A percentile compares a stretch with the other conserved stretches of the same genome.
phyloP scores from a whole-genome alignment of 2,888 invertebrate species.

The Stenodema calcarata region DNA sequence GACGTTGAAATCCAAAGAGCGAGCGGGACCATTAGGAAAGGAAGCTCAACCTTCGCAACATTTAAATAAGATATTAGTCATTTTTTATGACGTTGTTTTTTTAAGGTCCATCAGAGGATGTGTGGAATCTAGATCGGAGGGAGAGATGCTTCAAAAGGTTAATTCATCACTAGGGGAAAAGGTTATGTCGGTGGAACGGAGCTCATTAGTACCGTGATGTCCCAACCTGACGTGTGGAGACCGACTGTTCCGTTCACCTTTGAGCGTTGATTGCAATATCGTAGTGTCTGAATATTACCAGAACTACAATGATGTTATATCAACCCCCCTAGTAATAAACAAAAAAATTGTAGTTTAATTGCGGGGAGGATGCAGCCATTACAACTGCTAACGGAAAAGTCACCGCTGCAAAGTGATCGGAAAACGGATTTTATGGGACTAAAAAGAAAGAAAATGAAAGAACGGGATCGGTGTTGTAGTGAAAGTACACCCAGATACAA shows the following conservation, averaged over 20 bases:
- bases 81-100: not conserved
- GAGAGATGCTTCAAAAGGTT: not conserved
- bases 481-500: too few relatives aligned
- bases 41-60: not conserved
- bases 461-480: too few relatives aligned
- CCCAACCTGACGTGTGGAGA: not conserved
- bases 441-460: too few relatives aligned
- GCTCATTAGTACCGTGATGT: not conserved
- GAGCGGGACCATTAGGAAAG: not conserved
- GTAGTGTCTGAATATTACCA: not conserved
- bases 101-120: not conserved
- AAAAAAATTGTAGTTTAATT: too few relatives aligned
- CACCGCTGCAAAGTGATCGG: too few relatives aligned
- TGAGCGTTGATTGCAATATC: not conserved
- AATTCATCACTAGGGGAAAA: not conserved
- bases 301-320: too few relatives aligned
- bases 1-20: not conserved
- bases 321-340: too few relatives aligned
- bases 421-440: too few relatives aligned
- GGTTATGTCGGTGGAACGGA: not conserved
- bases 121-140: not conserved
- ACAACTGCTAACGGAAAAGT: too few relatives aligned
- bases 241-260: not conserved
- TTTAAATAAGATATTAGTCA: constrained; percentile 2
- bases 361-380: too few relatives aligned